Conservation (phyloP, 2,888 invertebrate genomes). For the Sepiola atlantica region DNA sequence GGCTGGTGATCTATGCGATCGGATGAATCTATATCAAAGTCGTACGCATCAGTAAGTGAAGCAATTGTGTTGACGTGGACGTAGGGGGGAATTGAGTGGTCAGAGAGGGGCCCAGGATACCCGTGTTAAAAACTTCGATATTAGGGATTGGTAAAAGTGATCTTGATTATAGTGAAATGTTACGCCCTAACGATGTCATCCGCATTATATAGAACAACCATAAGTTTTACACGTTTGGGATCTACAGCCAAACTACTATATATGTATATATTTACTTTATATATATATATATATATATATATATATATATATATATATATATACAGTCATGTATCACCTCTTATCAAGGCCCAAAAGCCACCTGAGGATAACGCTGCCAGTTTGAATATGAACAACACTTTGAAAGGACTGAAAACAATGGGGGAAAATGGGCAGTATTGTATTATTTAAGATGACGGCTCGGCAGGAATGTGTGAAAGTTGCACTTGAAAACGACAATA, state of each 20-base stretch:
- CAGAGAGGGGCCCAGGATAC: too few species aligned
- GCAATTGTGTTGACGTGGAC: not conserved
- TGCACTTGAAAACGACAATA: too few species aligned
- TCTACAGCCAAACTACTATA: not conserved
- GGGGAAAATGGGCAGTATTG: too few species aligned
- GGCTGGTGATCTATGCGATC: not conserved
- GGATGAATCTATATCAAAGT: not conserved
- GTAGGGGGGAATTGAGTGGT: too few species aligned
- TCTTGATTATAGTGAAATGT: not conserved
- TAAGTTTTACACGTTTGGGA: not conserved
- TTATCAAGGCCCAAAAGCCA: too few species aligned
- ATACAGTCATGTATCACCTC: not conserved
- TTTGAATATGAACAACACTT: too few species aligned
- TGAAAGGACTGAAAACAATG: too few species aligned
- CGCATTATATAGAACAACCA: not conserved
- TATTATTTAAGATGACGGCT: too few species aligned
- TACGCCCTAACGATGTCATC: not conserved
- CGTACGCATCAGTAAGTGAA: not conserved
- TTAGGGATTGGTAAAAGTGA: not conserved
- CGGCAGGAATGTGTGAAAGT: too few species aligned
- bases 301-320: slow-evolving; percentile 11
- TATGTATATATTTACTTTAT: not conserved
- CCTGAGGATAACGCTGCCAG: too few species aligned
- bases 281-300: not conserved
- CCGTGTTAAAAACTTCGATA: too few species aligned